Percentiles rank a stretch among this genome's conserved stretches.
Conservation (phyloP, 2,113 vertebrate genomes). For the Leptocoma aspasia region DNA sequence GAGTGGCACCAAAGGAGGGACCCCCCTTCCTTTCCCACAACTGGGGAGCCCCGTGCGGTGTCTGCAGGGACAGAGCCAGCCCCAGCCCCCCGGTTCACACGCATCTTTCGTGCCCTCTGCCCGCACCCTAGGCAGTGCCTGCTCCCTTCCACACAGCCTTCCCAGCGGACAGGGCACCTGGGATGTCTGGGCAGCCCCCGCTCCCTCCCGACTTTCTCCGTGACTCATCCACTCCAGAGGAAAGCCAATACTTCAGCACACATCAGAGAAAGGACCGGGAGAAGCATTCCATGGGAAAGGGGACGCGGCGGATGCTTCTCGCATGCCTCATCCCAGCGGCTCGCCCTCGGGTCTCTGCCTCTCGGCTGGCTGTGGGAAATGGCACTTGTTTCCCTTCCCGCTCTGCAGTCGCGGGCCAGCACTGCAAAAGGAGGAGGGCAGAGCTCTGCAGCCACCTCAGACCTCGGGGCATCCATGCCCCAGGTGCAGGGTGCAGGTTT, state of each 20-base stretch:
- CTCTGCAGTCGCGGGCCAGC: accelerated
- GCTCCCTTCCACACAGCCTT: not conserved
- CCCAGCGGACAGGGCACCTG: not conserved
- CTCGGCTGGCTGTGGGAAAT: slow-evolving; percentile 33
- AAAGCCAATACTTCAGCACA: not conserved
- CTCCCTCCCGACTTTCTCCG: not conserved
- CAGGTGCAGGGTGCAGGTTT: accelerated
- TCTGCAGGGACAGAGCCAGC: not conserved
- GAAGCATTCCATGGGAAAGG: slow-evolving; percentile 46
- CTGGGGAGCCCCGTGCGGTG: not conserved
- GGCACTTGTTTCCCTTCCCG: not conserved
- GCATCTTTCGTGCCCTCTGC: not conserved
- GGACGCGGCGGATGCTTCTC: not conserved
- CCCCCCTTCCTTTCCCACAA: not conserved
- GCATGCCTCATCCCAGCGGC: slow-evolving; percentile 9
- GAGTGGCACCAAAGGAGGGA: not conserved
- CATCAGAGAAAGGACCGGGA: not conserved
- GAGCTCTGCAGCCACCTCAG: not conserved
- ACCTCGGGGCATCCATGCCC: not conserved
- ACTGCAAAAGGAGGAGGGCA: not conserved
- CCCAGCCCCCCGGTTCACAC: not conserved
- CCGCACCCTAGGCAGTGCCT: not conserved
- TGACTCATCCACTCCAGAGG: slow-evolving; percentile 49
- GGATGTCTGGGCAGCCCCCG: not conserved
- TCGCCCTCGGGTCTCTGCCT: not conserved